Evolutionary conservation across 2,113 vertebrate species (phyloP).

Genomic region (Monopterus albus): DNA sequence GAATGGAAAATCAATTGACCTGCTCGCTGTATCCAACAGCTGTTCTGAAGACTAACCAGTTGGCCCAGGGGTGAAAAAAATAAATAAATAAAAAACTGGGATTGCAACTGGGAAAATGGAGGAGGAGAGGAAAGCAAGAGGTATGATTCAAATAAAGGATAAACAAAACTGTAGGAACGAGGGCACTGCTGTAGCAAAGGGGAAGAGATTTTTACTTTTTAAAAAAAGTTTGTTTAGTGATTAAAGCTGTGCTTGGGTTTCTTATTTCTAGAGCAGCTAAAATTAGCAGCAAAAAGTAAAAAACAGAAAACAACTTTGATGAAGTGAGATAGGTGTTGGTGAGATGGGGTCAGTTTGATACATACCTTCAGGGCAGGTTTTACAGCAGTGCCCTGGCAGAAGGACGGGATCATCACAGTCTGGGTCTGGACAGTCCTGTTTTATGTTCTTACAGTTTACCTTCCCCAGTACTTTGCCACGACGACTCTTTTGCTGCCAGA

Average conservation of each 20-base stretch:
- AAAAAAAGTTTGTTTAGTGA: not conserved
- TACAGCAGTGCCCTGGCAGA: conserved; percentile 94
- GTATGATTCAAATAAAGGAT: not conserved
- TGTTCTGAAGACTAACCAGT: conserved; percentile 21
- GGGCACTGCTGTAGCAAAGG: not conserved
- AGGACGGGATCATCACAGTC: conserved; percentile 85
- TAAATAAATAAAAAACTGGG: not conserved
- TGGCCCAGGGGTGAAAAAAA: not conserved
- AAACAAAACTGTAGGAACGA: not conserved
- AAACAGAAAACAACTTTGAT: no score
- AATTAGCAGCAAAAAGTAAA: no score
- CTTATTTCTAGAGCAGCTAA: no score
- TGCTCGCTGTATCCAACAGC: conserved; percentile 23
- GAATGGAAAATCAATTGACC: conserved; percentile 47
- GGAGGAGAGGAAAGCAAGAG: not conserved
- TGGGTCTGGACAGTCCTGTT: conserved; percentile 89
- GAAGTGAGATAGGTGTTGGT: no score
- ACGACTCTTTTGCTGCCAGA: conserved; percentile 82
- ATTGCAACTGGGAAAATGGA: not conserved
- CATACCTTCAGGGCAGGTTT: conserved; percentile 91
- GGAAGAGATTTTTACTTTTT: not conserved
- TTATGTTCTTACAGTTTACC: conserved; percentile 93
- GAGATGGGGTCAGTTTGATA: not conserved
- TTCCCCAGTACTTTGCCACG: conserved; percentile 80
- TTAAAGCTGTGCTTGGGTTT: not conserved